Percentiles rank a stretch among this genome's conserved stretches.
phyloP scores from a whole-genome alignment of 2,888 invertebrate species.

The Orchesellides sinensis region DNA sequence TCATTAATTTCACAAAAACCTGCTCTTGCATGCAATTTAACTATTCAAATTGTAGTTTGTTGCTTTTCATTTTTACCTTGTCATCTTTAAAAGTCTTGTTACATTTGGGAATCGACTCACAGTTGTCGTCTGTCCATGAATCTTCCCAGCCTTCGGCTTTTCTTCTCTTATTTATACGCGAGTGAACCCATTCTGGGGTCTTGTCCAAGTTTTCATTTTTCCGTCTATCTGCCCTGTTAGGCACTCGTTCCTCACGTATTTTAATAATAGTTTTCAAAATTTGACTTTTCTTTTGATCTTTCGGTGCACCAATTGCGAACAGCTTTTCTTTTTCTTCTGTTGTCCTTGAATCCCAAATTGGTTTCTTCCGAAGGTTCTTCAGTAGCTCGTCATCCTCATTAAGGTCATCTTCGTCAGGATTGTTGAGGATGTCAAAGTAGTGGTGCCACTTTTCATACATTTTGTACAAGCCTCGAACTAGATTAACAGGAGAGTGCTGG shows the following conservation, averaged over 20 bases:
- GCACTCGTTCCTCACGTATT: slow-evolving; percentile 35
- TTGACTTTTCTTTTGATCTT: not conserved
- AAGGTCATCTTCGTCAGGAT: slow-evolving; percentile 38
- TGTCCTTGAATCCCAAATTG: slow-evolving; percentile 13
- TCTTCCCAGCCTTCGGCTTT: not conserved
- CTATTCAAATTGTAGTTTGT: too few species aligned
- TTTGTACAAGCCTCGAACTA: slow-evolving; percentile 63
- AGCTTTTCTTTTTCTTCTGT: slow-evolving; percentile 32
- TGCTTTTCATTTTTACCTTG: too few species aligned
- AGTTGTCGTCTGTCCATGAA: slow-evolving; percentile 30
- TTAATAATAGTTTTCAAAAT: slow-evolving; percentile 9
- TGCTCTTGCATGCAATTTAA: too few species aligned
- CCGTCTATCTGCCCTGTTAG: not conserved
- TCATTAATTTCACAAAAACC: too few species aligned
- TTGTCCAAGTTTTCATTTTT: not conserved
- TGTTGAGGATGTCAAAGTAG: slow-evolving; percentile 46
- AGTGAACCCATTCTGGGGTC: slow-evolving; percentile 34
- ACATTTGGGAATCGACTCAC: slow-evolving; percentile 2
- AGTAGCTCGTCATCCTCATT: slow-evolving; percentile 6
- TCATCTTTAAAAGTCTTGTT: slow-evolving; percentile 28
- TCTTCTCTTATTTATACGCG: not conserved
- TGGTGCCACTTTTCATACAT: slow-evolving; percentile 35
- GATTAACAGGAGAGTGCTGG: slow-evolving; percentile 34
- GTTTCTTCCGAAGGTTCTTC: slow-evolving; percentile 8
- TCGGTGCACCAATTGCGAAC: slow-evolving; percentile 7